Evolutionary conservation across 2,113 vertebrate genomes (phyloP).

Genomic region (Apodemus speciosus): DNA sequence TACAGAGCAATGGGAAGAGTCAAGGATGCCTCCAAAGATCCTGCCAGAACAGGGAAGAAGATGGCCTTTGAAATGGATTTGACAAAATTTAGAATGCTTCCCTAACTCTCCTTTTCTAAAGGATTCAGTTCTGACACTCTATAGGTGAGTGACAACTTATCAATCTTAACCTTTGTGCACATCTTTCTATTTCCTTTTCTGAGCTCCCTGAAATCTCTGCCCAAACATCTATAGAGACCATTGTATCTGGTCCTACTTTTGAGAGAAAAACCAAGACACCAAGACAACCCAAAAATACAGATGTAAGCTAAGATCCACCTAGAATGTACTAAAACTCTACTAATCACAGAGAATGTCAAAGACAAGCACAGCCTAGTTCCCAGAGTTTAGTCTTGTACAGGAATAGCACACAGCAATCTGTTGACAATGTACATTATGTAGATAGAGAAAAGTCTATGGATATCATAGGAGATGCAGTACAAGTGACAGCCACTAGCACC

Average conservation of each 20-base stretch:
- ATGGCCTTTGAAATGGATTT: neutral
- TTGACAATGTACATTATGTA: no score
- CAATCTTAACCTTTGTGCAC: neutral
- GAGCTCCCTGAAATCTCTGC: neutral
- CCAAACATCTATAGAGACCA: neutral
- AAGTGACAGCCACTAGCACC: neutral
- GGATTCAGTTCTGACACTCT: neutral
- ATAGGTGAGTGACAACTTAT: neutral
- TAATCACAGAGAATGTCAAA: neutral
- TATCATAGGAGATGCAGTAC: rapidly evolving
- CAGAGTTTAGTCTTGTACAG: neutral
- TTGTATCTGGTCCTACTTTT: neutral
- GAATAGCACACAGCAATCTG: neutral
- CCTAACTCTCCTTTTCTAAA: neutral
- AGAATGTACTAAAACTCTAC: neutral
- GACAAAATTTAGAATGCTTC: neutral
- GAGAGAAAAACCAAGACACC: neutral
- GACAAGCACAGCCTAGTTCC: neutral
- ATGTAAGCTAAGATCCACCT: neutral
- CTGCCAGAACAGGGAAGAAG: neutral
- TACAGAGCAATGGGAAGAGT: neutral
- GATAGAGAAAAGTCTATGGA: neutral
- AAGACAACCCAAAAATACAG: neutral
- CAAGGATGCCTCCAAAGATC: neutral
- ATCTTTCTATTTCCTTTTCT: neutral